Percentiles rank a stretch among this genome's conserved stretches.
Conservation (phyloP, 2,113 vertebrate species). For the Antechinus flavipes region DNA sequence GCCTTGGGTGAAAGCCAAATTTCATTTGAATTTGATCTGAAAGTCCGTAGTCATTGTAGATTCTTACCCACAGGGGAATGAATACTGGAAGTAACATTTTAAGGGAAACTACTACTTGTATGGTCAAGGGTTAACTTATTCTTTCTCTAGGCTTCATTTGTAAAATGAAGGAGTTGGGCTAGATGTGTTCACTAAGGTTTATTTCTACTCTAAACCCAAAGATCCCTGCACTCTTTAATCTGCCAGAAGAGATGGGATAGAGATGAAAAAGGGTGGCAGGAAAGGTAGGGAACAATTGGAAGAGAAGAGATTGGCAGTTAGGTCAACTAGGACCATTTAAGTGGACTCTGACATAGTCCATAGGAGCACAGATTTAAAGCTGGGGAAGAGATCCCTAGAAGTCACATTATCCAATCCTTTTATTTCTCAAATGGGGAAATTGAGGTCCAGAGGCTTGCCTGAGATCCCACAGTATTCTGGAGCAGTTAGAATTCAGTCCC, state of each 20-base stretch:
- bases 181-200: background rate
- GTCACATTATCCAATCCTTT: background rate
- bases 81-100: background rate
- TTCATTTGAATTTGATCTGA: slow-evolving; percentile 27
- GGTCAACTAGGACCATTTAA: background rate
- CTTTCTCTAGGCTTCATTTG: background rate
- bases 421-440: background rate
- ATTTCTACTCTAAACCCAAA: background rate
- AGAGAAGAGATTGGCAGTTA: background rate
- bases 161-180: background rate
- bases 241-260: background rate
- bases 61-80: slow-evolving; percentile 11
- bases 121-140: background rate
- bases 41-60: background rate
- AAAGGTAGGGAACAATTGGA: background rate
- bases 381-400: background rate
- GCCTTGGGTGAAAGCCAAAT: slow-evolving; percentile 22
- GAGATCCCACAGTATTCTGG: background rate
- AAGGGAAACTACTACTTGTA: slow-evolving; percentile 15
- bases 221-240: background rate
- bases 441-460: background rate
- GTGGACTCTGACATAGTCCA: background rate
- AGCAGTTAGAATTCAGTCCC: background rate
- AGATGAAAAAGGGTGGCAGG: background rate
- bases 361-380: background rate